Percentiles rank a stretch among this genome's conserved stretches.
phyloP scores from a whole-genome alignment of 2,888 invertebrate genomes.

The Seladonia tumulorum region DNA sequence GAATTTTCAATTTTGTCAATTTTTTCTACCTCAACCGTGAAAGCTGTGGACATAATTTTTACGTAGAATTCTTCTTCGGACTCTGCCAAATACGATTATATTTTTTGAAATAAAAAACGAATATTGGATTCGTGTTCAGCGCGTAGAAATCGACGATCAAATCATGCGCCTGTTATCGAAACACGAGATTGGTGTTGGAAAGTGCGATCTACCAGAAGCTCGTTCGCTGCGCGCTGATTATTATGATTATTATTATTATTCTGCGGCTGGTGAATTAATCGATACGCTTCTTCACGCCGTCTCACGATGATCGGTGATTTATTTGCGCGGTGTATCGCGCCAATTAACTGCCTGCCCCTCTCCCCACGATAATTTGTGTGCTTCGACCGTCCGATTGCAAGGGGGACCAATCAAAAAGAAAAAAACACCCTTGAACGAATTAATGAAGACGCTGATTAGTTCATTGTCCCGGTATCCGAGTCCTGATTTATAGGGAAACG shows the following conservation, averaged over 20 bases:
- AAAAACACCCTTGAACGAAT: not conserved
- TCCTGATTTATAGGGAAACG: not conserved
- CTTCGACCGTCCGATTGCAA: not conserved
- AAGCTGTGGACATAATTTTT: too few species aligned
- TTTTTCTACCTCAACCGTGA: too few species aligned
- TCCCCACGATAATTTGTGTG: not conserved
- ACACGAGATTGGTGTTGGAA: not conserved
- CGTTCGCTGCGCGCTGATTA: not conserved
- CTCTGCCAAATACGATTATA: too few species aligned
- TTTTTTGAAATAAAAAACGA: not conserved
- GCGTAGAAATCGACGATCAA: not conserved
- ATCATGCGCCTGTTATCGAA: not conserved
- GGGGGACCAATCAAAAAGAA: not conserved
- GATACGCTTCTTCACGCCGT: not conserved
- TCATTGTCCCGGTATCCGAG: not conserved
- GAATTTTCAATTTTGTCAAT: too few species aligned
- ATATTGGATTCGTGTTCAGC: not conserved
- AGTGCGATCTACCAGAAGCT: not conserved
- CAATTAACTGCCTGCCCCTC: slow-evolving; percentile 21
- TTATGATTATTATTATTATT: not conserved
- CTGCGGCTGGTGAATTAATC: not conserved
- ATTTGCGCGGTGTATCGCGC: slow-evolving; percentile 3
- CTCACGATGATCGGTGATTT: slow-evolving; percentile 23
- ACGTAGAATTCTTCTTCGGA: too few species aligned
- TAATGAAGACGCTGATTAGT: slow-evolving; percentile 2